A percentile compares a stretch with the other conserved stretches of the same genome.
Conservation (phyloP, 2,888 invertebrate genomes). For the Dryocosmus kuriphilus region DNA sequence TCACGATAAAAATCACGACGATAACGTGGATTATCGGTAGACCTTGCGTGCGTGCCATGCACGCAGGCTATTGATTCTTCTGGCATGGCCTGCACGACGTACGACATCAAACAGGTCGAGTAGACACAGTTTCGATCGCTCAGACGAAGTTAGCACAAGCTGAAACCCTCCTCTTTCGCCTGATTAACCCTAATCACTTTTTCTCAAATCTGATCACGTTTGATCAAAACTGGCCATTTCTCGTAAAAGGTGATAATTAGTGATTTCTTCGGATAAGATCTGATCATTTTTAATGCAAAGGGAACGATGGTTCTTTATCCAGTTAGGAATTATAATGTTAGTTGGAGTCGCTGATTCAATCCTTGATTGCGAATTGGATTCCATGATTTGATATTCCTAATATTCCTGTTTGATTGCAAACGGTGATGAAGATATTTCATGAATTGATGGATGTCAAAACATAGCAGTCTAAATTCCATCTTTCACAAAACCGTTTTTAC, state of each 20-base stretch:
- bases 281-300: neutral
- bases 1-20: slow-evolving; percentile 22
- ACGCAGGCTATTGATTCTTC: slow-evolving; percentile 75
- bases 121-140: slow-evolving; percentile 57
- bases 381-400: neutral
- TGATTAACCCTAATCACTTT: neutral
- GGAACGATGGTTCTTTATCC: neutral
- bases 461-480: too few species aligned
- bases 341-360: neutral
- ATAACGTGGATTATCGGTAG: slow-evolving; percentile 33
- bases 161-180: neutral
- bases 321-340: neutral
- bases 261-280: neutral
- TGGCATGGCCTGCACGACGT: slow-evolving; percentile 44
- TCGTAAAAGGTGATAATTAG: neutral
- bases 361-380: neutral
- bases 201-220: neutral
- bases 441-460: too few species aligned
- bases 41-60: slow-evolving; percentile 69
- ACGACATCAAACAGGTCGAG: slow-evolving; percentile 56
- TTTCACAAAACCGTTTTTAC: too few species aligned
- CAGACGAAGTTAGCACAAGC: slow-evolving; percentile 12
- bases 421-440: too few species aligned
- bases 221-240: neutral
- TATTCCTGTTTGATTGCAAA: too few species aligned